Base-by-base conservation (phyloP, 2,888 invertebrate species). In the Cybosia mesomella region DNA sequence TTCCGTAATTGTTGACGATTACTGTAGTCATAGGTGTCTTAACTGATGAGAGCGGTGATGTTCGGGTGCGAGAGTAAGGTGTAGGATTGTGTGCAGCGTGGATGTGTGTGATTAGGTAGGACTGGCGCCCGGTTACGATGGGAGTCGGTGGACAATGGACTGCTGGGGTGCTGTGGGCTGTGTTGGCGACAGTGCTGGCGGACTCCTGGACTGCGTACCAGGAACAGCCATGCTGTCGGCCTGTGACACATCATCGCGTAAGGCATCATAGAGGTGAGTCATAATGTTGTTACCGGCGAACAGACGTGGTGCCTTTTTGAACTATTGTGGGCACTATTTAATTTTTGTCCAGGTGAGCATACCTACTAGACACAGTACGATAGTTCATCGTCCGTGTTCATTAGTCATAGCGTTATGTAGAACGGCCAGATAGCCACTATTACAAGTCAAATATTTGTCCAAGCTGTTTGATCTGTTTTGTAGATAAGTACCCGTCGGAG, bases 131-230 rank as follows among this genome's bases (percentile, higher is more conserved):
- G 77, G 64, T 70, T 80, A 88, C 86, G 83, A 92, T 92, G 92
- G 87, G 86, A 72, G 82, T 76, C 71, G 80, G 84, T 67, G 77
- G 83, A 77, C 87, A 85, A 81, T 91, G 91, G 91, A 88, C 88
- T 71, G 85, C 85, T 65, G 89, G 88, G 81, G 83, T 93, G 82
- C 77, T 92, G 81, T 91, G 89, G 88, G 88, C 86, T 63, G 81
- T 90, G 85, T 75, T 91, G 84, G 90, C 89, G 82, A 95, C 94
- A 80, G 96, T 91, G 77, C 91, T 93, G 89, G 96, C 95, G 79
- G 96, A 96, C 91, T 96, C 96, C 83, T 96, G 96, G 96, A 96
- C 96, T 58, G 95, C 96, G 82, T 96, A 95, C 87, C 96, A 96
- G 92, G 96, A 96, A 91, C 96, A 96, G 87, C 96, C 96, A 58